These are phyloP conservation scores for Drosophila nannoptera DNA, from an alignment of 1,140 invertebrate genomes.

Conservation along the genomic window DNA sequence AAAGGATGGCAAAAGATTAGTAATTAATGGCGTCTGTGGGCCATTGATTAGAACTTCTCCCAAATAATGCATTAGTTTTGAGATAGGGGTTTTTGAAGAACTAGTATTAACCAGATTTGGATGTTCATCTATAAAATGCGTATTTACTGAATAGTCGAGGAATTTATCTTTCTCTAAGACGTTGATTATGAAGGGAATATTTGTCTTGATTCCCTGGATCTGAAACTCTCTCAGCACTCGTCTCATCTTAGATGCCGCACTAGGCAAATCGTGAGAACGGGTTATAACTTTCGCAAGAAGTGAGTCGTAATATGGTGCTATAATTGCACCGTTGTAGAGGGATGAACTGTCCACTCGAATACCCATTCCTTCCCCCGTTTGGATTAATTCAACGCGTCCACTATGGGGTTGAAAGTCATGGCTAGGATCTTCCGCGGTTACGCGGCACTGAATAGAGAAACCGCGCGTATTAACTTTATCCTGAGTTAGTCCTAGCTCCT, in stretches of 20 bases:
- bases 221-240: constrained; percentile 97
- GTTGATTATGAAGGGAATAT: constrained; percentile 99
- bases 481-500: constrained; percentile 93
- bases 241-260: constrained; percentile 97
- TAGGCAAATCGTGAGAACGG: constrained; percentile 92
- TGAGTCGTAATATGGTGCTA: constrained; percentile 99
- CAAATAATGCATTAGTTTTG: constrained; percentile 95
- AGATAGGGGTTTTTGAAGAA: constrained; percentile 88
- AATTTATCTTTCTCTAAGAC: constrained; percentile 98
- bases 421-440: constrained; percentile 99
- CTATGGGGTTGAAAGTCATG: constrained; percentile 98
- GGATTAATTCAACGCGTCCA: constrained; percentile 97
- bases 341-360: constrained; percentile 98
- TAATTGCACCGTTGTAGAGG: constrained; percentile 97
- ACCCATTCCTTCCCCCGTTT: constrained; percentile 99
- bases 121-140: constrained; percentile 99
- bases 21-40: constrained; percentile 95
- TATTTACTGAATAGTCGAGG: constrained; percentile 95
- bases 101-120: constrained; percentile 96
- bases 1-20: constrained; percentile 91
- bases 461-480: constrained; percentile 93
- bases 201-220: constrained; percentile 99
- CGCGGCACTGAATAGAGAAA: constrained; percentile 96
- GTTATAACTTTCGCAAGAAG: constrained; percentile 99
- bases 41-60: constrained; percentile 97